Evolutionary conservation across 2,113 vertebrate genomes (phyloP), one percentile per base, ranked within the genome.

Genomic region (Pterocles gutturalis): DNA sequence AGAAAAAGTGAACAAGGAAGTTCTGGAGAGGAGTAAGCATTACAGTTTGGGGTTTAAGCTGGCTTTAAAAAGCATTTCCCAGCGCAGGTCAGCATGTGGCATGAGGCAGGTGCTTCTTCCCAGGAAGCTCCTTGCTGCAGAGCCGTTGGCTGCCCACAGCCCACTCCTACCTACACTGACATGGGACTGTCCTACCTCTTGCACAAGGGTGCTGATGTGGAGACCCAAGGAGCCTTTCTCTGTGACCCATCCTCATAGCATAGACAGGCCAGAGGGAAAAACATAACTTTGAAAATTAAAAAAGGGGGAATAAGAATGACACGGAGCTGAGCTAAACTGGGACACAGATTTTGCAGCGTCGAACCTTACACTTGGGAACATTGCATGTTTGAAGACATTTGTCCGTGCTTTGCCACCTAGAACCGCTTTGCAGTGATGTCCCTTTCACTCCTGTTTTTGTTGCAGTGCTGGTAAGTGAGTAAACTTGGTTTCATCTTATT

Each of bases 51-150:
- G 20, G 24, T 41, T 38, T 38, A 57, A 67, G 17, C 7, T 51
- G 43, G 9, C 7, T 79, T 80, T 51, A 29, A 28, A 76, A 83
- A n/a, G 11, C 41, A 41, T 19, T 45, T 79, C 43, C n/a, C 45
- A 33, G 22, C 0, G 0, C 21, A 28, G 19, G 60, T 0, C 16
- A 55, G 31, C 36, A 17, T 0, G 1, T 8, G 26, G 43, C n/a
- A 51, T 0, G 7, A 43, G 31, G 43, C 19, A 41, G 53, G 12
- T 29, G 14, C 38, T 51, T 28, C 45, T n/a, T 48, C 54, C 29
- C 3, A 0, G n/a, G 58, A 20, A 64, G 33, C 13, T 65, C 45
- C 51, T 24, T 29, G 66, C 36, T 45, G 48, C 16, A 58, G 61
- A 54, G 66, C 21, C 2, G 7, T 18, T 4, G 15, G 36, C 70